A percentile compares a stretch with the other conserved stretches of the same genome.
These are phyloP conservation scores for Lethrus apterus DNA, from an alignment of 1,140 invertebrate genomes.

Conservation along the genomic window DNA sequence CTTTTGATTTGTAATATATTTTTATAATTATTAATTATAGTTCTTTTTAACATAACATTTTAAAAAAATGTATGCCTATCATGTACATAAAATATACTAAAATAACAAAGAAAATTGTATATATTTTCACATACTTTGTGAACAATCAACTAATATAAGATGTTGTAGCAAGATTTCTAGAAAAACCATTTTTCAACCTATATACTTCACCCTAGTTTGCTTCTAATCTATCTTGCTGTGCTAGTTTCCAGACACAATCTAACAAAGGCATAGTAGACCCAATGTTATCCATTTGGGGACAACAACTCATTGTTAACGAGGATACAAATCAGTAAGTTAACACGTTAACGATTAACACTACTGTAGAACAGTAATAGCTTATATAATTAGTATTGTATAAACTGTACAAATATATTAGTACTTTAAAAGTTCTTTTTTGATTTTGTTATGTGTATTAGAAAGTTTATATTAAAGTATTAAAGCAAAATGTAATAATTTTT, in stretches of 20 bases:
- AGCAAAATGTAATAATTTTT: not conserved
- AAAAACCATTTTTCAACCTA: too few relatives aligned
- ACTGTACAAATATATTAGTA: not conserved
- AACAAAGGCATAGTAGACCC: conserved; percentile 94
- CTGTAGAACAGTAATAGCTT: not conserved
- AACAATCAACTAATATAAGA: too few relatives aligned
- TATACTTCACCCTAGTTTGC: conserved; percentile 26
- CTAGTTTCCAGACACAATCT: conserved; percentile 88
- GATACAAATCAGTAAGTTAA: conserved; percentile 89
- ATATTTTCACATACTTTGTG: too few relatives aligned
- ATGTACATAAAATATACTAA: too few relatives aligned
- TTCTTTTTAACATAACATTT: too few relatives aligned
- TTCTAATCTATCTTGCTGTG: conserved; percentile 41
- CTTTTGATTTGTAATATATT: too few relatives aligned
- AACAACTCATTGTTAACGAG: conserved; percentile 93
- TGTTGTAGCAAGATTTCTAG: too few relatives aligned
- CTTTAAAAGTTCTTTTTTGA: not conserved
- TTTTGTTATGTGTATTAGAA: not conserved
- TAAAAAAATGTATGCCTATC: too few relatives aligned
- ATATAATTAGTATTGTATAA: conserved; percentile 3
- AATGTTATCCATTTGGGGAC: conserved; percentile 94
- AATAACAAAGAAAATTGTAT: too few relatives aligned
- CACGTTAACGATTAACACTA: conserved; percentile 1
- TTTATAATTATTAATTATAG: too few relatives aligned
- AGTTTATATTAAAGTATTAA: not conserved